A percentile compares a stretch with the other conserved stretches of the same genome.
Evolutionary conservation across 2,113 vertebrate species (phyloP).

Genomic region (Aepyceros melampus): DNA sequence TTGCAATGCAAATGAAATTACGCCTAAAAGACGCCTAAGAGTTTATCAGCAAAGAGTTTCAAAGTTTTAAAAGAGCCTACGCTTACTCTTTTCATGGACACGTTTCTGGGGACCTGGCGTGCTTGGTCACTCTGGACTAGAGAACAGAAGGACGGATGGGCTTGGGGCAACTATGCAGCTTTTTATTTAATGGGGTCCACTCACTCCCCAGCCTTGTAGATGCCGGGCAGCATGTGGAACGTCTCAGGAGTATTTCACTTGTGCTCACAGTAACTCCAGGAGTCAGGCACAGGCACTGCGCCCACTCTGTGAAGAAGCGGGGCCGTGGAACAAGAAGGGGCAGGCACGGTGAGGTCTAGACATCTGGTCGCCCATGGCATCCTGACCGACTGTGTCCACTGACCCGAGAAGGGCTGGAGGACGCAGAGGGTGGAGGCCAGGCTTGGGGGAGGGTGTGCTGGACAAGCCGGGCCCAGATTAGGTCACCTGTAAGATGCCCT

Average conservation of each 20-base stretch:
- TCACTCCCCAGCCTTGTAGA: background rate
- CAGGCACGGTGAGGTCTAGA: background rate
- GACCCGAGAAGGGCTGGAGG: background rate
- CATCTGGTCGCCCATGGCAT: rapidly evolving
- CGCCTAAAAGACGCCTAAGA: background rate
- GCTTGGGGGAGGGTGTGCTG: too few species aligned
- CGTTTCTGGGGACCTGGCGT: background rate
- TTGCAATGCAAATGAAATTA: background rate
- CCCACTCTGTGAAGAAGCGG: background rate
- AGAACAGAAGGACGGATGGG: background rate
- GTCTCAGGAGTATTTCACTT: background rate
- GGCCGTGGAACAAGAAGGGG: background rate
- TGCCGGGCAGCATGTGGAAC: too few species aligned
- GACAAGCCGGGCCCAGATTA: background rate
- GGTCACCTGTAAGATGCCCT: background rate
- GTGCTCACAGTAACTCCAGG: background rate
- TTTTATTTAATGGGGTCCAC: background rate
- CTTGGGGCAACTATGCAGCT: background rate
- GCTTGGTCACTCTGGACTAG: background rate
- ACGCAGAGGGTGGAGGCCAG: background rate
- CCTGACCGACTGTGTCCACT: rapidly evolving
- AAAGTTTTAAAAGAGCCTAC: background rate
- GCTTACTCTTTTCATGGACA: background rate
- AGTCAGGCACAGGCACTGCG: background rate
- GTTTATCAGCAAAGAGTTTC: background rate